Base-by-base conservation (phyloP, 2,888 invertebrate species). In the Eilema depressum region DNA sequence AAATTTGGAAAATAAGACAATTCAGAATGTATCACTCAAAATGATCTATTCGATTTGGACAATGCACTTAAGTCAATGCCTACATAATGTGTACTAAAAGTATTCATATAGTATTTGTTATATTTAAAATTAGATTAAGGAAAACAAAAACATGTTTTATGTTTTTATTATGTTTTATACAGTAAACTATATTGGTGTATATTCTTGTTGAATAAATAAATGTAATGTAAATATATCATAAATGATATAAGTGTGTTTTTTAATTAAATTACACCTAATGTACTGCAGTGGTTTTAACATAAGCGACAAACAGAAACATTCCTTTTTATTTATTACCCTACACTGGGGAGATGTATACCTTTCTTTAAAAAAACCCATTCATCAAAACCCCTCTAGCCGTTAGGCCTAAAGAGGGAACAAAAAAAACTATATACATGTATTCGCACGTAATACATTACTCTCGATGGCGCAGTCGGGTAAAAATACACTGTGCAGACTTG, bases 51-150 rank as follows among this genome's bases (percentile, higher is more conserved):
- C n/a, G 47, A 73, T 78, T 80, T 67, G 76, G 77, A 78, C 74
- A 75, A 75, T 60, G 75, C 81, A 81, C 82, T 74, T 81, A 84
- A 77, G 69, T 37, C 79, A 82, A 84, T 84, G 81, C 83, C 84
- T 85, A 78, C 83, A 85, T 85, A 77, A 77, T 78, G 76, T 85
- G 79, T 91, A 84, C 83, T 73, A 78, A 82, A 83, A 82, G 82
- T 82, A 82, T 82, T 82, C 56, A 76, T 79, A 82, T 86, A 91
- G 91, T 92, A 91, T 91, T 91, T 82, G 78, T 79, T 78, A 79
- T 77, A 62, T 74, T 80, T 78, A 75, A 41, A 62, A 61, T 68
- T 76, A 80, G 28, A 47, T 56, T 77, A 62, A 69, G 61, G 25
- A 20, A 64, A 1, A 37, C 2, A 17, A 63, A 63, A 61, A 33